Conservation (phyloP, 2,797 vertebrate genomes). For the Pseudochaenichthys georgianus region DNA sequence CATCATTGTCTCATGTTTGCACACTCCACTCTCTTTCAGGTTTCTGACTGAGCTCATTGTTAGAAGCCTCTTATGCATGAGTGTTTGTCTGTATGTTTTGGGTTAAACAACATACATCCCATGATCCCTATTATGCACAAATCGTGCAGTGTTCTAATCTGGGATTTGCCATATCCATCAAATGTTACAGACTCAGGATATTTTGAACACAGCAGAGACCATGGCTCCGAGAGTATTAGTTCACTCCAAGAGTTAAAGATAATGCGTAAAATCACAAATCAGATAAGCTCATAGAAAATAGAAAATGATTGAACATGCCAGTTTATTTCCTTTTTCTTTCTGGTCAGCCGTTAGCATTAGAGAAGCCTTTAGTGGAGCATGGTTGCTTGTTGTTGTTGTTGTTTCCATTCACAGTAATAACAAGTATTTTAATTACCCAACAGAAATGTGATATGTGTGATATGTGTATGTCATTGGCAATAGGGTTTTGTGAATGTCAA, state of each 20-base stretch:
- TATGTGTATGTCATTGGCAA: not conserved
- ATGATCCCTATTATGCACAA: not conserved
- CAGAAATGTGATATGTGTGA: constrained; percentile 14
- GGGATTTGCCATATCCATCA: constrained; percentile 1
- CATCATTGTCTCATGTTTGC: constrained; percentile 13
- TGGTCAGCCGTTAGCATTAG: not conserved
- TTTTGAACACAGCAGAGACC: not conserved
- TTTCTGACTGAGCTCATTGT: constrained; percentile 31
- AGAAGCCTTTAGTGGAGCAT: not conserved
- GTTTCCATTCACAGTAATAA: not conserved
- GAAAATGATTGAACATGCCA: not conserved
- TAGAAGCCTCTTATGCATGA: not conserved
- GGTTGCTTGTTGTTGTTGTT: not conserved
- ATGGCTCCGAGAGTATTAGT: not conserved
- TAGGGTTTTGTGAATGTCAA: constrained; percentile 11
- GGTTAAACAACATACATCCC: constrained; percentile 4
- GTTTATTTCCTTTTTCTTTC: not conserved
- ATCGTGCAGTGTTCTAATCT: not conserved
- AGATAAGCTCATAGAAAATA: not conserved
- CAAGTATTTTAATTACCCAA: not conserved
- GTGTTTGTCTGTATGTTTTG: not conserved
- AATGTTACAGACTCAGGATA: not conserved
- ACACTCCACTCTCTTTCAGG: constrained; percentile 1
- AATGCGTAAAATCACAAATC: not conserved
- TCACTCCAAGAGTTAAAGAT: not conserved